Evolutionary conservation across 2,797 vertebrate genomes (phyloP).

Genomic region (Anas flavirostris): DNA sequence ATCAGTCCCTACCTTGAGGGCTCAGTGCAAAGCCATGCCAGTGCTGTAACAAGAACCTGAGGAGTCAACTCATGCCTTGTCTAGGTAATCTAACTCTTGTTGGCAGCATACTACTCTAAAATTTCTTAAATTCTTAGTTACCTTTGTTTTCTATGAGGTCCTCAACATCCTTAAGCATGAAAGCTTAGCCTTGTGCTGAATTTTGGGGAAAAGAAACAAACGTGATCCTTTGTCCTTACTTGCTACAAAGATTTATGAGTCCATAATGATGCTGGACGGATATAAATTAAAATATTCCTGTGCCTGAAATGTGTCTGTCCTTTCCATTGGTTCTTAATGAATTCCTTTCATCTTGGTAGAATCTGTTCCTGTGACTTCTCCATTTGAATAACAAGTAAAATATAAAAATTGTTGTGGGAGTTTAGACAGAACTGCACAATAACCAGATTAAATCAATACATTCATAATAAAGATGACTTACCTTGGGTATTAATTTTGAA

Average conservation of each 20-base stretch:
- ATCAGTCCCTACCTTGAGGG: not conserved
- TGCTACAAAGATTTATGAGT: constrained; percentile 35
- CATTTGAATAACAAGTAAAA: constrained; percentile 29
- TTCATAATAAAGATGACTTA: constrained; percentile 1
- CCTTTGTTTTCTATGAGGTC: not conserved
- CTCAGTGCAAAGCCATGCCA: not conserved
- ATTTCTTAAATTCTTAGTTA: not conserved
- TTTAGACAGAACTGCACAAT: constrained; percentile 4
- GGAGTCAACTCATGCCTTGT: not conserved
- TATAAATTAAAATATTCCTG: constrained; percentile 10
- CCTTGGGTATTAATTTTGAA: not conserved
- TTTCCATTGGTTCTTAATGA: constrained; percentile 27
- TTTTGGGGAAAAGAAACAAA: not conserved
- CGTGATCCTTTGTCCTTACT: not conserved
- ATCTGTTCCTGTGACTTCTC: not conserved
- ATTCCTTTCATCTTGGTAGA: constrained; percentile 10
- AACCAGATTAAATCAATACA: constrained; percentile 25
- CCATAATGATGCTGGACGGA: not conserved
- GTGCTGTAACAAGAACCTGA: not conserved
- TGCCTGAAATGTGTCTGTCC: not conserved
- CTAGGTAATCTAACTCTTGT: not conserved
- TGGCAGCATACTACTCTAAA: not conserved
- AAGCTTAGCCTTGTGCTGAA: not conserved
- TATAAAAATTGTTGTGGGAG: not conserved
- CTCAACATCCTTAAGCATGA: not conserved